Evolutionary conservation across 2,888 invertebrate genomes (phyloP).

Genomic region (Nineta flava): DNA sequence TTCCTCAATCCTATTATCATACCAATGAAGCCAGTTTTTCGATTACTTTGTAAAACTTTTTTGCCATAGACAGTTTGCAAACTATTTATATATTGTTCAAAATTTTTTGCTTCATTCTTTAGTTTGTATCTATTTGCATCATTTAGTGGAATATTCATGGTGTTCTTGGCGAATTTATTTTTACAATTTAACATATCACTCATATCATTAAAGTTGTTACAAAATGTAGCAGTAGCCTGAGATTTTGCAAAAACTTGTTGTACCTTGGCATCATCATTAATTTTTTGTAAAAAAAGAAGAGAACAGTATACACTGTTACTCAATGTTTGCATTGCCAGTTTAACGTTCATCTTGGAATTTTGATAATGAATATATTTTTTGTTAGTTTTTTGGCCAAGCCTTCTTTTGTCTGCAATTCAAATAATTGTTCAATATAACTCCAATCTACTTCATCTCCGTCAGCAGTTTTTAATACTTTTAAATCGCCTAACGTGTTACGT

Average conservation of each 20-base stretch:
- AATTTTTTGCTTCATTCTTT: not conserved
- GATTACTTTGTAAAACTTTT: not conserved
- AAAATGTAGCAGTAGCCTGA: not conserved
- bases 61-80: not conserved
- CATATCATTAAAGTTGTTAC: not conserved
- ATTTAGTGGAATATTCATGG: not conserved
- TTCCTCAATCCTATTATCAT: no score
- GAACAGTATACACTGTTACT: no score
- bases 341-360: not conserved
- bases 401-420: not conserved
- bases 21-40: constrained; percentile 4
- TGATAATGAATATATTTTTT: not conserved
- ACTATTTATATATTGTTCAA: constrained; percentile 1
- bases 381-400: not conserved
- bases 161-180: not conserved
- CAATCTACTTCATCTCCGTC: not conserved
- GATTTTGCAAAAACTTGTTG: no score
- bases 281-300: not conserved
- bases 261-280: not conserved
- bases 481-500: not conserved
- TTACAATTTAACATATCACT: not conserved
- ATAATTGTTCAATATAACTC: not conserved
- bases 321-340: no score
- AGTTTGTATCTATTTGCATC: constrained; percentile 1
- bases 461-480: no score